These are phyloP conservation scores for Acanthopagrus latus DNA, from an alignment of 2,797 vertebrate species.

Conservation along the genomic window DNA sequence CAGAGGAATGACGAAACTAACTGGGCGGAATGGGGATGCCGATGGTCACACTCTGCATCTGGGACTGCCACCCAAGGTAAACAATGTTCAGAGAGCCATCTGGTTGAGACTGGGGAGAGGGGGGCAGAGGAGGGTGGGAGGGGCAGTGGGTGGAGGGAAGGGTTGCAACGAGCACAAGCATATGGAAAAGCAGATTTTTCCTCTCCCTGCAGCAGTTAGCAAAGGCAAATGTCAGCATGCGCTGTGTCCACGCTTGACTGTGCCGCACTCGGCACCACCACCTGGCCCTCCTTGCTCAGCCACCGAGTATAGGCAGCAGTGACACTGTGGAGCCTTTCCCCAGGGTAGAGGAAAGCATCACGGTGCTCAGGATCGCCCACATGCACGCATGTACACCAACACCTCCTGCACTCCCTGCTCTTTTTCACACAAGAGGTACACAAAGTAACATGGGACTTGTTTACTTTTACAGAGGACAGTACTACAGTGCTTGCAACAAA, in stretches of 20 bases:
- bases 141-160: constrained; percentile 84
- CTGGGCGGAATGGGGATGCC: constrained; percentile 78
- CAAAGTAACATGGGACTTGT: constrained; percentile 45
- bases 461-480: constrained; percentile 24
- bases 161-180: constrained; percentile 94
- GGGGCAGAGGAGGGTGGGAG: constrained; percentile 75
- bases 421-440: constrained; percentile 72
- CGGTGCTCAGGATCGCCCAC: constrained; percentile 73
- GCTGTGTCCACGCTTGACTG: constrained; percentile 95
- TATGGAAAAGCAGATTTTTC: constrained; percentile 99
- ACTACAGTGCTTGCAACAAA: neutral
- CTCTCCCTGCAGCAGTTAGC: constrained; percentile 95
- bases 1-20: constrained; percentile 77
- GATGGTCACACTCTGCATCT: constrained; percentile 90
- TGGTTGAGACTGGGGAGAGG: constrained; percentile 91
- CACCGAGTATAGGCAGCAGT: constrained; percentile 95
- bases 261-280: constrained; percentile 94
- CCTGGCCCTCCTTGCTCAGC: constrained; percentile 98
- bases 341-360: constrained; percentile 88
- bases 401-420: constrained; percentile 70
- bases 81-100: constrained; percentile 98
- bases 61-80: constrained; percentile 96
- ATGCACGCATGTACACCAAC: constrained; percentile 73
- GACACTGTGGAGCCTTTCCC: constrained; percentile 92
- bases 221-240: constrained; percentile 94